phyloP scores from a whole-genome alignment of 2,888 invertebrate species.

The Aromia moschata region DNA sequence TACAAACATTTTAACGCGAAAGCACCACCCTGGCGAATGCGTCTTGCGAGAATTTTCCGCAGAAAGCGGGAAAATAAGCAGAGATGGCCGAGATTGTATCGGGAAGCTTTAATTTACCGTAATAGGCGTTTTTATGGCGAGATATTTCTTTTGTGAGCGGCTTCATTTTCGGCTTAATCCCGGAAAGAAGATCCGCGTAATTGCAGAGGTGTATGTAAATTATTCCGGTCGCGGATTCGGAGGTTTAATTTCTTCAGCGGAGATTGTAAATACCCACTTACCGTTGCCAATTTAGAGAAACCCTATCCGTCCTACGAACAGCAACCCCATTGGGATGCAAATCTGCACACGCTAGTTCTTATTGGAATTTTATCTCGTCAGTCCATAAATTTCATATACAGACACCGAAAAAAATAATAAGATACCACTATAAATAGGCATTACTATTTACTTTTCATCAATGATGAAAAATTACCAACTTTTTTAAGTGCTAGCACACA shows the following conservation, averaged over 20 bases:
- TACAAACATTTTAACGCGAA: not conserved
- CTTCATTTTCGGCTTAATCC: conserved; percentile 46
- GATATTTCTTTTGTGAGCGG: conserved; percentile 39
- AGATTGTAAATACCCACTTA: conserved; percentile 31
- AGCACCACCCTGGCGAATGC: conserved; percentile 3
- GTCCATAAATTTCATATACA: not conserved
- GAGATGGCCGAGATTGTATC: conserved; percentile 7
- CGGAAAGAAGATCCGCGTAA: conserved; percentile 41
- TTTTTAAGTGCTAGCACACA: too few species aligned
- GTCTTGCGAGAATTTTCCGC: too few species aligned
- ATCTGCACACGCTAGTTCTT: conserved; percentile 24
- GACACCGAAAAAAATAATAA: not conserved
- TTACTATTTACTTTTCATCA: too few species aligned
- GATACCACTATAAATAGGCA: too few species aligned
- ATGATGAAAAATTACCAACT: too few species aligned
- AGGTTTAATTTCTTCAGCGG: conserved; percentile 26
- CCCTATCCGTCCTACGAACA: conserved; percentile 21
- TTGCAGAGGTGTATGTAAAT: conserved; percentile 39
- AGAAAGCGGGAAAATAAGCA: not conserved
- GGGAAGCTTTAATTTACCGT: conserved; percentile 43
- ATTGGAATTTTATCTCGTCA: not conserved
- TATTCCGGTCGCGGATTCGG: conserved; percentile 19
- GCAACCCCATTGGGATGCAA: conserved; percentile 10
- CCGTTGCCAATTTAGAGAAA: conserved; percentile 25
- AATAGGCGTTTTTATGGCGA: conserved; percentile 44